These are phyloP conservation scores for Pseudochirops cupreus DNA, from an alignment of 2,797 vertebrate genomes.

Conservation along the genomic window DNA sequence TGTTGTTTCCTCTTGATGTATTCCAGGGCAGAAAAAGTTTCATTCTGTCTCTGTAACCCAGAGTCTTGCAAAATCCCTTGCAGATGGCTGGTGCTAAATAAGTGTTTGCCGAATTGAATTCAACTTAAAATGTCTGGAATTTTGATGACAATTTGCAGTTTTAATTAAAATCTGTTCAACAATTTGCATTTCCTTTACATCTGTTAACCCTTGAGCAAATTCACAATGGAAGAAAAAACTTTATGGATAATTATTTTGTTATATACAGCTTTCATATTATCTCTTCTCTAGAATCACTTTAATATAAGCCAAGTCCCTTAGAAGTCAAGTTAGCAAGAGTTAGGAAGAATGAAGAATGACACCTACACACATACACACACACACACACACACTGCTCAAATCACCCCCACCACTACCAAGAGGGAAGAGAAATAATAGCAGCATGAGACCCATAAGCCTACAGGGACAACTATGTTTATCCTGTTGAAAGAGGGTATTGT, in stretches of 20 bases:
- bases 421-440: no score
- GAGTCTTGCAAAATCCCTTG: background rate
- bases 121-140: background rate
- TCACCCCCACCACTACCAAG: background rate
- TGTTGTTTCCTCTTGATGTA: background rate
- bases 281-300: slow-evolving; percentile 28
- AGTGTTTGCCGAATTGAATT: background rate
- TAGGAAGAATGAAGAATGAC: background rate
- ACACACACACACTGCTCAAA: background rate
- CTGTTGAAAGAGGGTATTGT: background rate
- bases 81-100: background rate
- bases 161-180: slow-evolving; percentile 57
- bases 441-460: background rate
- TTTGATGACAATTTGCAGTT: slow-evolving; percentile 21
- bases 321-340: slow-evolving; percentile 52
- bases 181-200: slow-evolving; percentile 6
- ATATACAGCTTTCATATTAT: slow-evolving; percentile 24
- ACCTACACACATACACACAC: background rate
- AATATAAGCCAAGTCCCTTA: slow-evolving; percentile 26
- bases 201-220: slow-evolving; percentile 26
- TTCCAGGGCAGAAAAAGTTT: background rate
- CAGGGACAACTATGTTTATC: background rate
- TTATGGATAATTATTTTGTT: slow-evolving; percentile 42
- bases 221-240: slow-evolving; percentile 24
- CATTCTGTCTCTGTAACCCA: background rate